Evolutionary conservation across 2,113 vertebrate genomes (phyloP).

Genomic region (Crotalus helleri): DNA sequence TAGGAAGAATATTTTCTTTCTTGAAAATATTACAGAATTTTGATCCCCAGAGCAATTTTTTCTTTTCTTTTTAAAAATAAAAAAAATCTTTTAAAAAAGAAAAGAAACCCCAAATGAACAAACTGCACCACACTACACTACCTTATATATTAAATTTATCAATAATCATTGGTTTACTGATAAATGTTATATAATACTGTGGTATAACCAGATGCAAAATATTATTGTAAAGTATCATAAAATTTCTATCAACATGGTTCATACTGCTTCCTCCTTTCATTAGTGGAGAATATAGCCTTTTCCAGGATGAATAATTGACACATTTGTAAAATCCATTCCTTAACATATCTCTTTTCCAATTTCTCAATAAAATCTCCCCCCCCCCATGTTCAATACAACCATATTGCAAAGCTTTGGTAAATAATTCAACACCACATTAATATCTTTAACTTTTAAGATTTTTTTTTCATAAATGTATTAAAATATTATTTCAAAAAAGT

Average conservation of each 20-base stretch:
- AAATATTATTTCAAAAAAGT: background rate
- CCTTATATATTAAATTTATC: background rate
- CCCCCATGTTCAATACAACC: background rate
- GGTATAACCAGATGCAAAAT: background rate
- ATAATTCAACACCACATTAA: background rate
- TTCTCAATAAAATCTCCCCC: background rate
- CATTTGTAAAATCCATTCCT: background rate
- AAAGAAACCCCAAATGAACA: background rate
- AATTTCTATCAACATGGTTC: background rate
- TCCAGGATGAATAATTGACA: background rate
- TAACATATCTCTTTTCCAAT: background rate
- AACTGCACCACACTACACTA: background rate
- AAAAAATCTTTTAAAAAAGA: background rate
- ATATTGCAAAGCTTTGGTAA: background rate
- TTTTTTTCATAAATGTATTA: background rate
- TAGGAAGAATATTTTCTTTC: background rate
- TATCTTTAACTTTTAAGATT: background rate
- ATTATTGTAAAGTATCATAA: background rate
- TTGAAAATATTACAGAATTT: background rate
- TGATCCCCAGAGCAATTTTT: background rate
- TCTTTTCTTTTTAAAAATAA: background rate
- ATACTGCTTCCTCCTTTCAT: background rate
- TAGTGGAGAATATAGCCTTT: background rate
- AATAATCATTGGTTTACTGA: background rate
- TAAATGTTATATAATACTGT: background rate